Base-by-base conservation (phyloP, 1,140 invertebrate species). In the Cyphomyrmex costatus region DNA sequence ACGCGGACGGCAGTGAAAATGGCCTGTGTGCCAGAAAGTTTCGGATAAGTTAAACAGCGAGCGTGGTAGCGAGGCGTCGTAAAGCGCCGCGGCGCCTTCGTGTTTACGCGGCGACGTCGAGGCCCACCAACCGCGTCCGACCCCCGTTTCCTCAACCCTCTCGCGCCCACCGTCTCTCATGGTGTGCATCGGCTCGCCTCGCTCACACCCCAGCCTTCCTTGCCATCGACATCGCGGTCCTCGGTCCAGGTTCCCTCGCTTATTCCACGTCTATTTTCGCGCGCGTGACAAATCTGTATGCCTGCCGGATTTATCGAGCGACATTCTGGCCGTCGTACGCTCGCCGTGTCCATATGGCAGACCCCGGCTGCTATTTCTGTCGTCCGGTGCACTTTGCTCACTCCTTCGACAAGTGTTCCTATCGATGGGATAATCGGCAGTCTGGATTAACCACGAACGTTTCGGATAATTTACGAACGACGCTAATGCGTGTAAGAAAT, bases 51-150 rank as follows among this genome's bases (percentile, higher is more conserved):
- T 95, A 94, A 95, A 94, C 93, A 94, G 89, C 88, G 85, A 73
- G 87, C 91, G 88, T 77, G 87, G 89, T 88, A 87, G 83, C 92
- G 91, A 93, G 91, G 93, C 92, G 90, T 95, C 94, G 93, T 95
- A 94, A 95, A 95, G 94, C 94, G 93, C 91, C 93, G 91, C 92
- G 94, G 94, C 94, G 94, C 94, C 94, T 94, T 84, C 85, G 88
- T 94, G 94, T 94, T 94, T 94, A 95, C 92, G 92, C 70, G 89
- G 79, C 86, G 91, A 93, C 91, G 90, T 86, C 92, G 91, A 87
- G 90, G 93, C 91, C 93, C 92, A 93, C 92, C 94, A 94, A 93
- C 89, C 90, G 90, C 92, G 91, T 92, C 89, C 88, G 88, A 66
- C 84, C 51, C 77, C 88, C 88, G 82, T 89, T n/a, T 82, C 92